Percentiles rank a stretch among this genome's conserved stretches.
phyloP scores from a whole-genome alignment of 2,888 invertebrate species.

The Acronicta psi region DNA sequence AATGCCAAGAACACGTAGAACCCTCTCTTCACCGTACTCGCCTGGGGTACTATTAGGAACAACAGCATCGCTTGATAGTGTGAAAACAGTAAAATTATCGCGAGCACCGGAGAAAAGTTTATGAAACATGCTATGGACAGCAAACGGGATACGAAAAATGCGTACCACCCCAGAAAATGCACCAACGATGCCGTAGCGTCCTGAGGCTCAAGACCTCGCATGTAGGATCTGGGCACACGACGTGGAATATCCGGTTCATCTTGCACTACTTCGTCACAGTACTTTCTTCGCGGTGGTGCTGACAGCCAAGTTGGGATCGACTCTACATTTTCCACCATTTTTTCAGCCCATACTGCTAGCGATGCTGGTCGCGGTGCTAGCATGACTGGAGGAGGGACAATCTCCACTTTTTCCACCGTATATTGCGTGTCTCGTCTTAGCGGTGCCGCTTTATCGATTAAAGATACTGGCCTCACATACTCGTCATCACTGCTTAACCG shows the following conservation, averaged over 20 bases:
- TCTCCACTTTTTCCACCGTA: constrained; percentile 80
- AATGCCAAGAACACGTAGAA: constrained; percentile 93
- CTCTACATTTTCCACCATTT: constrained; percentile 88
- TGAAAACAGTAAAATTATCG: constrained; percentile 88
- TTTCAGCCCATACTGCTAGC: constrained; percentile 83
- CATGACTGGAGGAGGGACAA: constrained; percentile 85
- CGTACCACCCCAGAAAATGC: constrained; percentile 93
- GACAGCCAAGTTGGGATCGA: constrained; percentile 86
- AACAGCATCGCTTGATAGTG: constrained; percentile 92
- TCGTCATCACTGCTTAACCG: constrained; percentile 78
- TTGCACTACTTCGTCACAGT: constrained; percentile 71
- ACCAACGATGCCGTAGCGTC: constrained; percentile 92
- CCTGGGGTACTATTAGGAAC: constrained; percentile 91
- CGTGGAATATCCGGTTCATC: constrained; percentile 81
- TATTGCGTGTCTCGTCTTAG: constrained; percentile 70
- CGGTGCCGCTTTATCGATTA: constrained; percentile 80
- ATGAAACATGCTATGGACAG: constrained; percentile 92
- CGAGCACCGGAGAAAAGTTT: constrained; percentile 90
- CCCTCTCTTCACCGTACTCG: constrained; percentile 84
- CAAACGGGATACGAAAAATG: constrained; percentile 92
- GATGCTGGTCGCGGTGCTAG: constrained; percentile 80
- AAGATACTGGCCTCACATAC: constrained; percentile 77
- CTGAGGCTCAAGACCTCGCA: constrained; percentile 92
- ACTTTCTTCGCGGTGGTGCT: constrained; percentile 81
- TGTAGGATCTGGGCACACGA: constrained; percentile 83